These are phyloP conservation scores for Parazoanthus swiftii DNA, from an alignment of 92 coral and sea anemone genomes.

Conservation along the genomic window DNA sequence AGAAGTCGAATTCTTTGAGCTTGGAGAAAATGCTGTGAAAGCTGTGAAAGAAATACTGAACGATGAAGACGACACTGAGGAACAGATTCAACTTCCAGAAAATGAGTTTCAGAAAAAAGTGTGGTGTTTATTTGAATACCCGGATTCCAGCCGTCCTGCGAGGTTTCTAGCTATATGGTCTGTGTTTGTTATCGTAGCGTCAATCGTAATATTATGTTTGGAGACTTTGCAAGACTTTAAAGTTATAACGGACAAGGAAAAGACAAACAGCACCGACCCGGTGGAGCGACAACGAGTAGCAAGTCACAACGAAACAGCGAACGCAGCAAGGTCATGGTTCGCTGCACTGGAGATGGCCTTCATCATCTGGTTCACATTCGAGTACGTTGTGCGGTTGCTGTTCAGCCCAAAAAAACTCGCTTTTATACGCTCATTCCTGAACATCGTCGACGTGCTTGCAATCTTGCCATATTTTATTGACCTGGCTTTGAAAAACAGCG, in stretches of 20 bases:
- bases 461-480: constrained; percentile 94
- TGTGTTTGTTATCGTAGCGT: constrained; percentile 86
- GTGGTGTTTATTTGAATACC: constrained; percentile 92
- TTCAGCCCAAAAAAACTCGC: constrained; percentile 78
- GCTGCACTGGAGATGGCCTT: constrained; percentile 79
- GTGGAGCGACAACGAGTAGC: constrained; percentile 45
- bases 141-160: constrained; percentile 87
- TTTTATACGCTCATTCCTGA: constrained; percentile 83
- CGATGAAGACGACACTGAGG: constrained; percentile 75
- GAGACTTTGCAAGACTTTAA: constrained; percentile 87
- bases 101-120: constrained; percentile 64
- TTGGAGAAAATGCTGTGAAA: constrained; percentile 87
- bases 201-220: constrained; percentile 84
- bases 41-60: constrained; percentile 87
- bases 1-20: constrained; percentile 93
- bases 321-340: constrained; percentile 60
- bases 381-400: constrained; percentile 77
- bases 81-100: constrained; percentile 62
- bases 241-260: constrained; percentile 50
- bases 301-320: constrained; percentile 66
- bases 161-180: constrained; percentile 84
- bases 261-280: constrained; percentile 65
- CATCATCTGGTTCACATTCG: constrained; percentile 97
- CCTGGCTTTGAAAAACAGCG: constrained; percentile 68
- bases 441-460: constrained; percentile 92